These are phyloP conservation scores for Sphaerophoria taeniata DNA, from an alignment of 2,888 invertebrate species.

Conservation along the genomic window DNA sequence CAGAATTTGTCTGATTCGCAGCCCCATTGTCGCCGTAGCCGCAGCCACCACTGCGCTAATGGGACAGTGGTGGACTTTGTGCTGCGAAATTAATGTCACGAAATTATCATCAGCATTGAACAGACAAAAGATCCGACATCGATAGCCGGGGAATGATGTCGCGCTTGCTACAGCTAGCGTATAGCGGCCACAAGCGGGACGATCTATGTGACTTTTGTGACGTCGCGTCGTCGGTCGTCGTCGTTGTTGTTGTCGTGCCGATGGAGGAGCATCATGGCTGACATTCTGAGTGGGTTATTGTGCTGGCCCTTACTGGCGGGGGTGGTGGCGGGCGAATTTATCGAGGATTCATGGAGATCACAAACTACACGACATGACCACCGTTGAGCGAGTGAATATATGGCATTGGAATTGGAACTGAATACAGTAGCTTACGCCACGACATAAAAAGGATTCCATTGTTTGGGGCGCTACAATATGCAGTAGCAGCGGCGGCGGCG, in stretches of 20 bases:
- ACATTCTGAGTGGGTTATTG: conserved; percentile 73
- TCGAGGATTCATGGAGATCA: conserved; percentile 69
- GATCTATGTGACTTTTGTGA: conserved; percentile 64
- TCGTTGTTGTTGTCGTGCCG: conserved; percentile 31
- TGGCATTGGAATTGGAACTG: conserved; percentile 53
- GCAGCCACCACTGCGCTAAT: conserved; percentile 33
- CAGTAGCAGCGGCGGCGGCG: conserved; percentile 33
- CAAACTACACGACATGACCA: conserved; percentile 70
- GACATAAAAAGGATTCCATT: conserved; percentile 77
- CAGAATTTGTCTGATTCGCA: not conserved
- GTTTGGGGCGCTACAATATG: conserved; percentile 70
- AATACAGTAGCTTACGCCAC: conserved; percentile 69
- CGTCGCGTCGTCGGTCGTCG: conserved; percentile 73
- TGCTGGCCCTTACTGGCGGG: conserved; percentile 34
- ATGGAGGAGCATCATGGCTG: conserved; percentile 61
- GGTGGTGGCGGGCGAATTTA: conserved; percentile 50
- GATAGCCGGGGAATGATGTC: conserved; percentile 74
- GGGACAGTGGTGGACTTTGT: conserved; percentile 72
- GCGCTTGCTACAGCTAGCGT: too few relatives aligned
- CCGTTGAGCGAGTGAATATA: conserved; percentile 53
- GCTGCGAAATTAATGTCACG: conserved; percentile 78
- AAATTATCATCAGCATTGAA: conserved; percentile 77
- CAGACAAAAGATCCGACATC: conserved; percentile 76
- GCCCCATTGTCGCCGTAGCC: conserved; percentile 57
- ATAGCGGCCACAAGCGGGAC: conserved; percentile 18